A percentile compares a stretch with the other conserved stretches of the same genome.
Conservation (phyloP, 2,113 vertebrate genomes). For the Callionymus lyra region DNA sequence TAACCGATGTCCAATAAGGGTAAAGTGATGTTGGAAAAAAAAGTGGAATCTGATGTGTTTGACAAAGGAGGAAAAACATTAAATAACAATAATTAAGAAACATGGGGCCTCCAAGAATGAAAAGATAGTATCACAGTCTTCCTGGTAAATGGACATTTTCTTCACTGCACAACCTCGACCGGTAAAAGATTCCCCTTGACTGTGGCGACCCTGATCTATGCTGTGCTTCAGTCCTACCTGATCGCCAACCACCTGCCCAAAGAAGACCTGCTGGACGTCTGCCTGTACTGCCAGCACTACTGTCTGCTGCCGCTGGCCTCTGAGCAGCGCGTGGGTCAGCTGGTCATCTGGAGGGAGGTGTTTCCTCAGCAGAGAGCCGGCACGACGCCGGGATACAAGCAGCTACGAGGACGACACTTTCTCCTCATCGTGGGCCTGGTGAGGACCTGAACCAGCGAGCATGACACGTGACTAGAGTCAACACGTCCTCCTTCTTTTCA, state of each 20-base stretch:
- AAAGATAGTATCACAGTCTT: no score
- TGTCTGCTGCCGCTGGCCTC: constrained; percentile 79
- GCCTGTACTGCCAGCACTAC: constrained; percentile 82
- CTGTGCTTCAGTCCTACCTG: constrained; percentile 89
- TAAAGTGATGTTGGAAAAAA: no score
- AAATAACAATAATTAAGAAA: no score
- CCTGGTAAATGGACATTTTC: no score
- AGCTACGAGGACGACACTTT: constrained; percentile 78
- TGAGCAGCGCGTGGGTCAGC: constrained; percentile 77
- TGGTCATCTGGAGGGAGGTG: constrained; percentile 91
- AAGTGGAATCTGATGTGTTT: no score
- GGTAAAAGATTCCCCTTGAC: no score
- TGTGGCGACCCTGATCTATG: no score
- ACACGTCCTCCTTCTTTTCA: constrained; percentile 34
- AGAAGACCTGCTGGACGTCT: constrained; percentile 83
- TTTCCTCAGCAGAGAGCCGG: constrained; percentile 69
- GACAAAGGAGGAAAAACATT: no score
- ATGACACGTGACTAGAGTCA: no score
- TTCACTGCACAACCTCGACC: background rate
- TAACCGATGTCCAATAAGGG: no score
- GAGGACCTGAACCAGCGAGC: constrained; percentile 8
- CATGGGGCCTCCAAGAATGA: no score
- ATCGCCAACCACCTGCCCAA: constrained; percentile 85
- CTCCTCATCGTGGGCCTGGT: constrained; percentile 92
- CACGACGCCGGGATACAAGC: constrained; percentile 54